Percentiles rank a stretch among this genome's conserved stretches.
Evolutionary conservation across 2,797 vertebrate species (phyloP).

Genomic region (Tachyglossus aculeatus): DNA sequence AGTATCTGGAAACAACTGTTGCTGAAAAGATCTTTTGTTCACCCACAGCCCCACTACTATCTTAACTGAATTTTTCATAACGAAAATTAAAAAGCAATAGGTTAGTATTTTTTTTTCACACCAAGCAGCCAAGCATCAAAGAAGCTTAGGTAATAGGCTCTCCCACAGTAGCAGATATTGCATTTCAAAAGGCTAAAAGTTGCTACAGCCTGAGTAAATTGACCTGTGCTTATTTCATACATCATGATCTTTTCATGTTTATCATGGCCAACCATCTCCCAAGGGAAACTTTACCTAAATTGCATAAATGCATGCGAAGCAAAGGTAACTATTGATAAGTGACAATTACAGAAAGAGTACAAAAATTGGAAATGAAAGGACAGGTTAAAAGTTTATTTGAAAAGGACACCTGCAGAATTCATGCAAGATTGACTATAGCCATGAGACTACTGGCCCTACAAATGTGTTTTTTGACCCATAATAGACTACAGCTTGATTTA

Average conservation of each 20-base stretch:
- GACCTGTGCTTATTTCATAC: constrained; percentile 7
- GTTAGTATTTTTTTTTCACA: background rate
- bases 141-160: background rate
- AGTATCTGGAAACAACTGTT: too few relatives aligned
- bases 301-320: fast-evolving
- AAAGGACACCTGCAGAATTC: constrained; percentile 74
- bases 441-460: constrained; percentile 69
- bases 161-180: too few relatives aligned
- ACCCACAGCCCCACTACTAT: too few relatives aligned
- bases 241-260: background rate
- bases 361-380: constrained; percentile 36
- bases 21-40: too few relatives aligned
- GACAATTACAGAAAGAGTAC: constrained; percentile 11
- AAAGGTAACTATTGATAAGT: background rate
- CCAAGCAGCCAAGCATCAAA: background rate
- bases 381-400: constrained; percentile 59
- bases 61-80: too few relatives aligned
- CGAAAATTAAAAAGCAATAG: too few relatives aligned
- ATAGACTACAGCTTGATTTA: constrained; percentile 77
- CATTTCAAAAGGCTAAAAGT: background rate
- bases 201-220: too few relatives aligned
- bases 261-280: constrained; percentile 7
- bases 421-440: constrained; percentile 69
- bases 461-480: constrained; percentile 78
- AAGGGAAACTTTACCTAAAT: background rate